Base-by-base conservation (phyloP, 2,888 invertebrate genomes). In the Ectropis crepuscularia region DNA sequence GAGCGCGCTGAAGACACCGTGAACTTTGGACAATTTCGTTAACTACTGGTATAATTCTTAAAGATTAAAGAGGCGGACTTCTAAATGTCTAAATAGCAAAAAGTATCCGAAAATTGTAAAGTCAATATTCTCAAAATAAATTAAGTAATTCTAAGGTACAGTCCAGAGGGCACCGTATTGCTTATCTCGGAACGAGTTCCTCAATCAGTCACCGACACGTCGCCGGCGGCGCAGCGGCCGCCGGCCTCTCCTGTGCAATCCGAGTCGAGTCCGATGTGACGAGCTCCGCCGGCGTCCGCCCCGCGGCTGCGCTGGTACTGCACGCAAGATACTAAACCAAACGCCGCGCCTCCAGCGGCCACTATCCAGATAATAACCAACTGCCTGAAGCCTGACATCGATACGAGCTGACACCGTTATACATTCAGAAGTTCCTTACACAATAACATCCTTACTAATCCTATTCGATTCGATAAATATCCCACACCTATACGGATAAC, bases 61-160 rank as follows among this genome's bases (percentile, higher is more conserved):
- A 74, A 87, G 84, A 85, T 83, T 84, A 86, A 86, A 83, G 89
- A 91, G 90, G 90, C 90, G 90, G 90, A 89, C 88, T 82, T 87
- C 85, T 87, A 88, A 87, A 86, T 86, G 85, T 88, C 89, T 89
- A 86, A 87, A 85, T 89, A 89, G 88, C 85, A 90, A 89, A 84
- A 81, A 79, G 81, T 81, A 87, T 88, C 82, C 85, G 89, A 87
- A 88, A 86, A 81, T 81, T 90, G 90, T 91, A 90, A 90, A 91
- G 88, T 86, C 82, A 82, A 82, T 74, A 85, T 80, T 92, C 91
- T 89, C 92, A 91, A 90, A 91, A 92, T 92, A 91, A 92, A 90
- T 90, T 88, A 90, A 89, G 85, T 91, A 90, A 89, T 85, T 85
- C 89, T 91, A 91, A 90, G 86, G 86, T 90, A 89, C 91, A 92